Percentiles rank a stretch among this genome's conserved stretches.
Evolutionary conservation across 2,888 invertebrate genomes (phyloP).

Genomic region (Andrena camellia): DNA sequence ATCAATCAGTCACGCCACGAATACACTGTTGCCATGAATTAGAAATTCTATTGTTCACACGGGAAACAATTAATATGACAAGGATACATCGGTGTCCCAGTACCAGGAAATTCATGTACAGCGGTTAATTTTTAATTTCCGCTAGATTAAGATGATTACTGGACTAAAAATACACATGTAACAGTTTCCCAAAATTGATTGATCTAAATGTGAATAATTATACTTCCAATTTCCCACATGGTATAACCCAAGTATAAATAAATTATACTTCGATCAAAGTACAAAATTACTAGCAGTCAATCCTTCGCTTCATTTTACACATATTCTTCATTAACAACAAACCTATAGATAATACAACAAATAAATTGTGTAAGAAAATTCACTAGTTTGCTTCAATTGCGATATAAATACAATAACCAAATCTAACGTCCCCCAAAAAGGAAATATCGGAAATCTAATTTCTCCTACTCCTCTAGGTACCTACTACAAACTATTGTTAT

Average conservation of each 20-base stretch:
- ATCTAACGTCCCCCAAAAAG: background rate
- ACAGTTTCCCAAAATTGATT: background rate
- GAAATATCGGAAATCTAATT: background rate
- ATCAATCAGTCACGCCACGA: conserved; percentile 28
- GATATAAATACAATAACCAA: background rate
- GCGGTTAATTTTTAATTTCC: background rate
- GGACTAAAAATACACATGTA: too few relatives aligned
- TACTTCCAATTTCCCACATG: background rate
- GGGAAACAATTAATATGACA: conserved; percentile 18
- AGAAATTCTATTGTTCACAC: conserved; percentile 6
- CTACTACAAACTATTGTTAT: too few relatives aligned
- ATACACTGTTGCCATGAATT: conserved; percentile 5
- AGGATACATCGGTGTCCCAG: background rate
- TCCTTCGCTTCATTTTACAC: background rate
- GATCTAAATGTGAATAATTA: background rate
- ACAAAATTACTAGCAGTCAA: background rate
- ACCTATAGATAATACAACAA: too few relatives aligned
- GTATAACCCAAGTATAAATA: background rate
- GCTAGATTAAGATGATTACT: background rate
- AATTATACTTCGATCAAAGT: background rate
- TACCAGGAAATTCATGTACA: background rate
- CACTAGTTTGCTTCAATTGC: background rate
- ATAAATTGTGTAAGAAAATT: too few relatives aligned
- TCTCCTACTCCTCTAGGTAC: too few relatives aligned
- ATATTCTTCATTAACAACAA: too few relatives aligned